Conservation (phyloP, 2,888 invertebrate genomes). For the Auanema sp. region DNA sequence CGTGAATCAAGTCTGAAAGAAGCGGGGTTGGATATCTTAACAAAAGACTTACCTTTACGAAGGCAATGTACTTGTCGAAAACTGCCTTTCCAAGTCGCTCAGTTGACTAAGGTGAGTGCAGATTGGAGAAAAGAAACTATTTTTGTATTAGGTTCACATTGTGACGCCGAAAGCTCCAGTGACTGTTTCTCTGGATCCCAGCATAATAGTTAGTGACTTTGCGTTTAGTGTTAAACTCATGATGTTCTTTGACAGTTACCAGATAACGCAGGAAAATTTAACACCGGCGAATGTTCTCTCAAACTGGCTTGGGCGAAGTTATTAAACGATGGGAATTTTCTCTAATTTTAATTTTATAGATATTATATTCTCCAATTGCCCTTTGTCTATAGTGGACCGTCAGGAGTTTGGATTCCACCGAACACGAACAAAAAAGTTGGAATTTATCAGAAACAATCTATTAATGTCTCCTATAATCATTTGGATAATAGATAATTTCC, state of each 20-base stretch:
- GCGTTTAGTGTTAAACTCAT: too few species aligned
- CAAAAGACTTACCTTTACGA: slow-evolving; percentile 82
- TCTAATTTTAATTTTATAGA: slow-evolving; percentile 1
- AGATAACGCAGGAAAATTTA: slow-evolving; percentile 34
- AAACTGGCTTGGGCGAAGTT: slow-evolving; percentile 48
- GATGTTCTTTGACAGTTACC: slow-evolving; percentile 20
- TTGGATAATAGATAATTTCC: slow-evolving; percentile 11
- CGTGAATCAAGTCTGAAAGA: slow-evolving; percentile 12
- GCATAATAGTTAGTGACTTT: slow-evolving; percentile 4
- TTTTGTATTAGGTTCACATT: slow-evolving; percentile 82
- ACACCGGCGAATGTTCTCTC: slow-evolving; percentile 44
- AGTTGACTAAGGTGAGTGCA: slow-evolving; percentile 63
- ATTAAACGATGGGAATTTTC: slow-evolving; percentile 1
- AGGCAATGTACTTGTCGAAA: slow-evolving; percentile 80
- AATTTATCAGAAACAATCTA: slow-evolving; percentile 19
- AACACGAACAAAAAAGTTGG: slow-evolving; percentile 23
- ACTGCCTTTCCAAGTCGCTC: slow-evolving; percentile 27
- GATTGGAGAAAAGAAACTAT: slow-evolving; percentile 12
- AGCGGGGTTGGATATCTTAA: slow-evolving; percentile 5
- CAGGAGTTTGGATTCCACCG: slow-evolving; percentile 30
- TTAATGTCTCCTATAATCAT: slow-evolving; percentile 29
- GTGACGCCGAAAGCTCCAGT: slow-evolving; percentile 89
- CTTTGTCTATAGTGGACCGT: slow-evolving; percentile 42
- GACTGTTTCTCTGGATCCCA: slow-evolving; percentile 82
- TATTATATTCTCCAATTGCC: slow-evolving; percentile 58